Evolutionary conservation across 2,888 invertebrate species (phyloP).

Genomic region (Tenthredo distinguenda): DNA sequence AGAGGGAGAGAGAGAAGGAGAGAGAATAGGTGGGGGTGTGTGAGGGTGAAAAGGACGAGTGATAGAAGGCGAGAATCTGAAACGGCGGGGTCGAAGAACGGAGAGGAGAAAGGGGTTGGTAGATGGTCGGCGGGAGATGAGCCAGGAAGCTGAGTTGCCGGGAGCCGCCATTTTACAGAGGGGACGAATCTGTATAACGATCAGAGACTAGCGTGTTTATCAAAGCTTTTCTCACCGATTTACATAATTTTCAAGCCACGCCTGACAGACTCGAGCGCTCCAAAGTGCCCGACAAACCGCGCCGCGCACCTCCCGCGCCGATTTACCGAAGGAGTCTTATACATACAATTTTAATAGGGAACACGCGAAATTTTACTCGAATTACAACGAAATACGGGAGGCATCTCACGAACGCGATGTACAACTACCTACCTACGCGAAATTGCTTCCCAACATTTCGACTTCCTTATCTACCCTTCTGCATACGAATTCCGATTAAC

Average conservation of each 20-base stretch:
- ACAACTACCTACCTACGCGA: not conserved
- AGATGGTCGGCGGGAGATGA: conserved; percentile 50
- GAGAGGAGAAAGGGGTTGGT: conserved; percentile 65
- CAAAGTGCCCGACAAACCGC: conserved; percentile 43
- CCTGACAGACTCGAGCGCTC: conserved; percentile 54
- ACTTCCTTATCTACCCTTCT: not conserved
- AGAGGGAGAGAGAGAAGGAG: conserved; percentile 29
- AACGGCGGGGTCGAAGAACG: conserved; percentile 63
- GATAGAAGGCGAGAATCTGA: conserved; percentile 46
- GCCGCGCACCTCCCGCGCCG: not conserved
- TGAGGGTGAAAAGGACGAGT: conserved; percentile 26
- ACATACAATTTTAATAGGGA: conserved; percentile 44
- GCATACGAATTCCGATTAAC: conserved; percentile 3
- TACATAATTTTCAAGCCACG: conserved; percentile 77
- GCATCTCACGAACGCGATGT: conserved; percentile 4
- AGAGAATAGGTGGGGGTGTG: conserved; percentile 55
- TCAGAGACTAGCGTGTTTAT: conserved; percentile 78
- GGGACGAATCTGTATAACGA: conserved; percentile 77
- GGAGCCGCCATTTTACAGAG: conserved; percentile 77
- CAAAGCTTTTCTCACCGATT: conserved; percentile 78
- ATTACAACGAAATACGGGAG: not conserved
- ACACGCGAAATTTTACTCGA: conserved; percentile 36
- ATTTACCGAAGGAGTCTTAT: conserved; percentile 38
- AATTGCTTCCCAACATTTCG: not conserved
- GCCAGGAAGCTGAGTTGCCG: conserved; percentile 49